phyloP scores from a whole-genome alignment of 2,888 invertebrate genomes.

The Papilio protenor region DNA sequence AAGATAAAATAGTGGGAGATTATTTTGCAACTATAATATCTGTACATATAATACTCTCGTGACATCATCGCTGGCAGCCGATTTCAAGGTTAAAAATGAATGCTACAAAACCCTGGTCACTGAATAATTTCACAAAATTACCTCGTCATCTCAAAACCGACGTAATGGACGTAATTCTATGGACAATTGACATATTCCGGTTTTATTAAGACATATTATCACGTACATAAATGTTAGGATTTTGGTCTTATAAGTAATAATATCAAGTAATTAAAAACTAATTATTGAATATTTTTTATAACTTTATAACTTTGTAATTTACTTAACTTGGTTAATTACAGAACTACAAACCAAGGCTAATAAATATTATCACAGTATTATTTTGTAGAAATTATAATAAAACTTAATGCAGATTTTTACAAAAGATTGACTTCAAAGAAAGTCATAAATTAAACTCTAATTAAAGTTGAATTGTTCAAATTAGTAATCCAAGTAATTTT shows the following conservation, averaged over 20 bases:
- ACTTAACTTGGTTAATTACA: neutral
- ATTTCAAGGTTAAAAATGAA: slow-evolving; percentile 56
- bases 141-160: slow-evolving; percentile 36
- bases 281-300: neutral
- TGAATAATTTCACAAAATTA: slow-evolving; percentile 42
- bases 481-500: neutral
- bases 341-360: neutral
- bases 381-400: too few relatives aligned
- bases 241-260: too few relatives aligned
- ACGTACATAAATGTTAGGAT: neutral
- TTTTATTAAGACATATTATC: neutral
- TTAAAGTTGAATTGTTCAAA: neutral
- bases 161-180: slow-evolving; percentile 30
- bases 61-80: slow-evolving; percentile 56
- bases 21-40: neutral
- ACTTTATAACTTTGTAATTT: too few relatives aligned
- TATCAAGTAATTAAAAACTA: neutral
- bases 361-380: neutral
- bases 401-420: too few relatives aligned
- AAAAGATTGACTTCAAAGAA: too few relatives aligned
- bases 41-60: slow-evolving; percentile 49
- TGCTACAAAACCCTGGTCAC: slow-evolving; percentile 28
- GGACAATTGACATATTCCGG: slow-evolving; percentile 38
- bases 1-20: neutral
- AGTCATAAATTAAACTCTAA: too few relatives aligned